Evolutionary conservation across 2,113 vertebrate species (phyloP).

Genomic region (Aptenodytes patagonicus): DNA sequence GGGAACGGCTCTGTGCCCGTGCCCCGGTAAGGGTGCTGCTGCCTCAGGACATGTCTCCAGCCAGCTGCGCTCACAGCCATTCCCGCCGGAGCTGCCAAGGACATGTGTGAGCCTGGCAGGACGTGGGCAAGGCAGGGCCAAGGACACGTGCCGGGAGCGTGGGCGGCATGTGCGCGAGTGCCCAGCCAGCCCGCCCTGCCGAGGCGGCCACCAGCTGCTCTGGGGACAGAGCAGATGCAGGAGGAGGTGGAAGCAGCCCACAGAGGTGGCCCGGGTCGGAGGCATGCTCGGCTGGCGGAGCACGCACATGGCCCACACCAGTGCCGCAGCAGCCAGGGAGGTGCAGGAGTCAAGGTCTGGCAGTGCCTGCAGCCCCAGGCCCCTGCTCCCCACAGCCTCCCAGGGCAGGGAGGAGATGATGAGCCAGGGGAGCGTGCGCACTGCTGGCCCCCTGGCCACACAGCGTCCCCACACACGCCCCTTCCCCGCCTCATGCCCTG

Average conservation of each 20-base stretch:
- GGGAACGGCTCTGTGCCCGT: not conserved
- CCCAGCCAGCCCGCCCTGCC: not conserved
- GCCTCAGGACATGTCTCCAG: not conserved
- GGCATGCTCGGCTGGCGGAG: fast-evolving
- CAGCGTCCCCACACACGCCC: fast-evolving
- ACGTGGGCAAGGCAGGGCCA: not conserved
- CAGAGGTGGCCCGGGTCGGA: not conserved
- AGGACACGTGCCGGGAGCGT: fast-evolving
- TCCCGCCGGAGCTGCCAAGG: not conserved
- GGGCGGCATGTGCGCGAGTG: fast-evolving
- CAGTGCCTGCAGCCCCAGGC: not conserved
- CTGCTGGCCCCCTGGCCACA: not conserved
- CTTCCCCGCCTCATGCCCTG: not conserved
- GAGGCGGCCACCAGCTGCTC: not conserved
- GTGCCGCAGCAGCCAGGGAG: not conserved
- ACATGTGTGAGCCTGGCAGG: fast-evolving
- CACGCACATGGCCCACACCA: fast-evolving
- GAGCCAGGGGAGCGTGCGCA: fast-evolving
- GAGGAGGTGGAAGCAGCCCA: not conserved
- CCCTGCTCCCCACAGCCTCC: not conserved
- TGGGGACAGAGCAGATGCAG: not conserved
- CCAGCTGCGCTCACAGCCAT: not conserved
- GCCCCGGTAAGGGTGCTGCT: fast-evolving
- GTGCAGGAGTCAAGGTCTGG: not conserved
- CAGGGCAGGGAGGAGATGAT: not conserved